Percentiles rank a stretch among this genome's conserved stretches.
Conservation (phyloP, 2,113 vertebrate genomes). For the Axis porcinus region DNA sequence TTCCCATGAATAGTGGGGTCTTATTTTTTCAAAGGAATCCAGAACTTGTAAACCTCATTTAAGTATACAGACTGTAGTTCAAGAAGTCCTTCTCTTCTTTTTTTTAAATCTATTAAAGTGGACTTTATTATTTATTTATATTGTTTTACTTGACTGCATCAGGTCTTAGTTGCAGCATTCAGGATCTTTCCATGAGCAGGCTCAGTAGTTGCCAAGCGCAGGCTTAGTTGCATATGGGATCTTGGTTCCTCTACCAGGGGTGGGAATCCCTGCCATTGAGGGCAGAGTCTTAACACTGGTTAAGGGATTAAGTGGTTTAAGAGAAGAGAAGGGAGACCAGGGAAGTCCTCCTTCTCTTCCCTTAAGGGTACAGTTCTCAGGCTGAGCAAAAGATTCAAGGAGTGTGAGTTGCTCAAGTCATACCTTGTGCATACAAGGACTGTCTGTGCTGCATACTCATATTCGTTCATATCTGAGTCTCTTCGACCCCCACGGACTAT, state of each 20-base stretch:
- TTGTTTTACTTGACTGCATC: neutral
- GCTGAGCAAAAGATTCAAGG: neutral
- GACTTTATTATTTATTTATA: neutral
- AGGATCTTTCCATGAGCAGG: neutral
- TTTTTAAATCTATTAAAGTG: neutral
- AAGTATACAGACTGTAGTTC: neutral
- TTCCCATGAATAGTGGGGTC: neutral
- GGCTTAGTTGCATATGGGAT: neutral
- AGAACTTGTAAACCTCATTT: neutral
- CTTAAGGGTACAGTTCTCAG: neutral
- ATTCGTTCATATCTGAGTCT: neutral
- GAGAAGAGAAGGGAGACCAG: neutral
- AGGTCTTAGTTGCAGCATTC: neutral
- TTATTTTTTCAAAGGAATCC: neutral
- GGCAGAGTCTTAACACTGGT: neutral
- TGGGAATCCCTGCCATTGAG: neutral
- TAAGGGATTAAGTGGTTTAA: neutral
- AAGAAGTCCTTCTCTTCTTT: neutral
- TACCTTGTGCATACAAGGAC: neutral
- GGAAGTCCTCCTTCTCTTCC: neutral
- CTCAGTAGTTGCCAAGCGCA: neutral
- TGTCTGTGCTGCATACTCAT: neutral
- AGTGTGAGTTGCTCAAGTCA: neutral
- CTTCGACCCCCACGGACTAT: neutral
- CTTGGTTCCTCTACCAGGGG: neutral